Evolutionary conservation across 2,113 vertebrate species (phyloP).

Genomic region (Alces alces): DNA sequence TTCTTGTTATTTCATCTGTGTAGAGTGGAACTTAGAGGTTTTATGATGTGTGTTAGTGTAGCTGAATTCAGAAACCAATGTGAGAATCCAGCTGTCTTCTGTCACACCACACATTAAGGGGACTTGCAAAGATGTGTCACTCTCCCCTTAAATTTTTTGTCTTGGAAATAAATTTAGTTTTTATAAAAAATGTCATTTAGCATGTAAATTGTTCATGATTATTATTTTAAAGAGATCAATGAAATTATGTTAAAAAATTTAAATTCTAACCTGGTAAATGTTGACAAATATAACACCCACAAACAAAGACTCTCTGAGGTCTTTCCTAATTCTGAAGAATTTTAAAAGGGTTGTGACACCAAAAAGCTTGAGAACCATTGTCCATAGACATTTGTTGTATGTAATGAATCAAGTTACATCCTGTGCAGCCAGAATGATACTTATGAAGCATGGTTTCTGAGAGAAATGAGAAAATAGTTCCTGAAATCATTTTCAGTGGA

Average conservation of each 20-base stretch:
- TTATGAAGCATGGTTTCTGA: neutral
- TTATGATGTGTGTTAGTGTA: neutral
- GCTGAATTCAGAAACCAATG: neutral
- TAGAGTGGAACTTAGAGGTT: neutral
- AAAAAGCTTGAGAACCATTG: neutral
- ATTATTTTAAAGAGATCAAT: neutral
- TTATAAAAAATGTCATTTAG: neutral
- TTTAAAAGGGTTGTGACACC: neutral
- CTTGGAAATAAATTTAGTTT: conserved; percentile 15
- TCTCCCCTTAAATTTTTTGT: neutral
- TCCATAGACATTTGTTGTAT: neutral
- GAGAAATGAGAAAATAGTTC: neutral
- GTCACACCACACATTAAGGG: neutral
- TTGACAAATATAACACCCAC: neutral
- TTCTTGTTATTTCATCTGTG: neutral
- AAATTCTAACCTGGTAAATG: neutral
- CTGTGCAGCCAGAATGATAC: neutral
- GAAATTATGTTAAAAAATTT: neutral
- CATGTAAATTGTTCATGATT: neutral
- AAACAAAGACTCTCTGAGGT: neutral
- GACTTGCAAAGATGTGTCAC: neutral
- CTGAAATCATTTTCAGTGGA: neutral
- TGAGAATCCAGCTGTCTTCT: neutral
- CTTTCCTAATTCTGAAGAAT: neutral
- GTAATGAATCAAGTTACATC: neutral